phyloP scores from a whole-genome alignment of 1,140 invertebrate species.

The Caenorhabditis inopinata region DNA sequence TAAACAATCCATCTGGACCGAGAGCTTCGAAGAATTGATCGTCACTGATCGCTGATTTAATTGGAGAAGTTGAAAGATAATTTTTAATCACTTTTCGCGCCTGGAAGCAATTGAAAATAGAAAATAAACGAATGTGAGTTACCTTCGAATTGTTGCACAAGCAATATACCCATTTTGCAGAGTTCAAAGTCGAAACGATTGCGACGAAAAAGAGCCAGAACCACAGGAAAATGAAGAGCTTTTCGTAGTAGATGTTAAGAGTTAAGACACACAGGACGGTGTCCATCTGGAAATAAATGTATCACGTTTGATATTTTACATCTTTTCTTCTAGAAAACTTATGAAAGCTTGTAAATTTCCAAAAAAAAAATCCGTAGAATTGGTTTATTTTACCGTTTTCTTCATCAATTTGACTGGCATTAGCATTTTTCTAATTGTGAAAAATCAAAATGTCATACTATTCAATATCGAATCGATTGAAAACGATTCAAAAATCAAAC shows the following conservation, averaged over 20 bases:
- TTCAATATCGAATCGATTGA: too few relatives aligned
- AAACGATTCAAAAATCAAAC: too few relatives aligned
- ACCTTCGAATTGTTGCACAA: constrained; percentile 31
- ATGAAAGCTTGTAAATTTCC: too few relatives aligned
- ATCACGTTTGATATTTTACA: not conserved
- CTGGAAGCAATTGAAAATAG: not conserved
- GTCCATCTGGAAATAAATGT: constrained; percentile 52
- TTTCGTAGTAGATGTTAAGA: constrained; percentile 68
- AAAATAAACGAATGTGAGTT: not conserved
- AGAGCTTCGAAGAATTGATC: constrained; percentile 59
- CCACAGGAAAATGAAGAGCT: constrained; percentile 67
- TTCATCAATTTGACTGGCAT: too few relatives aligned
- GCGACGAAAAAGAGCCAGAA: constrained; percentile 67
- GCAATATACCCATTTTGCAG: constrained; percentile 51
- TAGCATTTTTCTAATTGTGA: too few relatives aligned
- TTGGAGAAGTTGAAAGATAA: constrained; percentile 22
- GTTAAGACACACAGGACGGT: constrained; percentile 68
- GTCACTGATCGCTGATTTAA: not conserved
- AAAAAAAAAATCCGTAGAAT: too few relatives aligned
- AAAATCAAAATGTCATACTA: too few relatives aligned
- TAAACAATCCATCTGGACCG: constrained; percentile 60
- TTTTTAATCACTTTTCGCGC: not conserved
- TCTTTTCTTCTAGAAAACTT: not conserved
- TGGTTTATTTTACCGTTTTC: too few relatives aligned
- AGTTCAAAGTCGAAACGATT: constrained; percentile 57